Percentiles rank a stretch among this genome's conserved stretches.
phyloP scores from a whole-genome alignment of 2,888 invertebrate genomes.

The Spicauda simplicius region DNA sequence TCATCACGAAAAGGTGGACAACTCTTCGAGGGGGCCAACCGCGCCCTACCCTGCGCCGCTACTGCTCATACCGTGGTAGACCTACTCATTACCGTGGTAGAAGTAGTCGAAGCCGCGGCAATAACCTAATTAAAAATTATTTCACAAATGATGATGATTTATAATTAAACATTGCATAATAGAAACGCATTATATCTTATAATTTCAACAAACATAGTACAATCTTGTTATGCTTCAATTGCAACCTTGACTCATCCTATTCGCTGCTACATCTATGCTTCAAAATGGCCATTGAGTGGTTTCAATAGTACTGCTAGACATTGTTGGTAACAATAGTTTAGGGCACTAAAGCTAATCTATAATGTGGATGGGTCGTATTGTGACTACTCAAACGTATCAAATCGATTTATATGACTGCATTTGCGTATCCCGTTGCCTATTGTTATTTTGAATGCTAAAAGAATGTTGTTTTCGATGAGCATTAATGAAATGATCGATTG shows the following conservation, averaged over 20 bases:
- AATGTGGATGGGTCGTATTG: conserved; percentile 48
- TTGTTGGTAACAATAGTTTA: conserved; percentile 41
- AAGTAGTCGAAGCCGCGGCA: too few relatives aligned
- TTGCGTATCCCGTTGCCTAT: conserved; percentile 8
- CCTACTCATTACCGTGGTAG: too few relatives aligned
- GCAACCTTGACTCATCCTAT: not conserved
- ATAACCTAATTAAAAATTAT: too few relatives aligned
- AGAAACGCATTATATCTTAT: not conserved
- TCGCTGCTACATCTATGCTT: not conserved
- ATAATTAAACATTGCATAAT: too few relatives aligned
- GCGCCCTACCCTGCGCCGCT: too few relatives aligned
- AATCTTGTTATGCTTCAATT: conserved; percentile 1
- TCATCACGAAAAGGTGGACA: too few relatives aligned
- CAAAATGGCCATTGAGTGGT: conserved; percentile 9
- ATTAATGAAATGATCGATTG: not conserved
- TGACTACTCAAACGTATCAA: conserved; percentile 54
- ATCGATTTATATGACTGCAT: conserved; percentile 48
- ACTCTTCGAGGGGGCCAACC: too few relatives aligned
- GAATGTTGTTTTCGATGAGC: not conserved
- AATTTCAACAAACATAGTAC: not conserved
- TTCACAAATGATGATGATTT: too few relatives aligned
- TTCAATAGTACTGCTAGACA: conserved; percentile 28
- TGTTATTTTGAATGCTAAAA: not conserved
- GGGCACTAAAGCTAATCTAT: conserved; percentile 37
- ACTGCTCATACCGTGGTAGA: too few relatives aligned